Evolutionary conservation across 2,797 vertebrate genomes (phyloP).

Genomic region (Enteromius argenteus): DNA sequence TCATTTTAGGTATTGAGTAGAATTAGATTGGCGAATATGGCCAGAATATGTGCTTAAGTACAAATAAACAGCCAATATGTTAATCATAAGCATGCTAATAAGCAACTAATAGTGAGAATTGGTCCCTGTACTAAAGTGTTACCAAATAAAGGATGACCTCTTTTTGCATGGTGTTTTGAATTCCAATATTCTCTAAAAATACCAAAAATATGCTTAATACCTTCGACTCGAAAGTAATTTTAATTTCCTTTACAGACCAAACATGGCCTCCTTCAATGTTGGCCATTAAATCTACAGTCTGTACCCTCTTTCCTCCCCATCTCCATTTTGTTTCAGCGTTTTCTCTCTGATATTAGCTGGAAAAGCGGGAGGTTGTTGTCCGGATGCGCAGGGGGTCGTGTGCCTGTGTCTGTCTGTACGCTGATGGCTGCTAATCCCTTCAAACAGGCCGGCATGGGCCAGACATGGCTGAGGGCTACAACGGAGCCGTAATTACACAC

Average conservation of each 20-base stretch:
- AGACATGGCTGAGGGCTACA: constrained; percentile 57
- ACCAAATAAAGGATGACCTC: background rate
- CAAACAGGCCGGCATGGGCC: constrained; percentile 57
- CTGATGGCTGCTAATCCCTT: constrained; percentile 64
- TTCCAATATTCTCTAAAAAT: background rate
- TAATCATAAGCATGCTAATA: background rate
- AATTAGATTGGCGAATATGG: background rate
- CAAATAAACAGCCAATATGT: background rate
- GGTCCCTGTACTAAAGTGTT: background rate
- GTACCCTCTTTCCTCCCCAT: background rate
- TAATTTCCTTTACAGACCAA: background rate
- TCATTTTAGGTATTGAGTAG: background rate
- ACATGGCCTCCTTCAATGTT: background rate
- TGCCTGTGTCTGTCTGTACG: constrained; percentile 52
- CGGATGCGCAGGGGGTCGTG: constrained; percentile 33
- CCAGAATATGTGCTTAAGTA: background rate
- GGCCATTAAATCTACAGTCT: background rate
- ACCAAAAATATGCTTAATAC: background rate
- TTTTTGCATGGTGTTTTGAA: background rate
- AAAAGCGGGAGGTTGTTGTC: constrained; percentile 45
- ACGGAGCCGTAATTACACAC: constrained; percentile 61
- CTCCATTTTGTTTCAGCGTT: background rate
- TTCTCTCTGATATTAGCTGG: constrained; percentile 28
- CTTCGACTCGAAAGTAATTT: background rate
- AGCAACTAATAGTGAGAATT: background rate